Base-by-base conservation (phyloP, 2,113 vertebrate genomes). In the Notothenia coriiceps region DNA sequence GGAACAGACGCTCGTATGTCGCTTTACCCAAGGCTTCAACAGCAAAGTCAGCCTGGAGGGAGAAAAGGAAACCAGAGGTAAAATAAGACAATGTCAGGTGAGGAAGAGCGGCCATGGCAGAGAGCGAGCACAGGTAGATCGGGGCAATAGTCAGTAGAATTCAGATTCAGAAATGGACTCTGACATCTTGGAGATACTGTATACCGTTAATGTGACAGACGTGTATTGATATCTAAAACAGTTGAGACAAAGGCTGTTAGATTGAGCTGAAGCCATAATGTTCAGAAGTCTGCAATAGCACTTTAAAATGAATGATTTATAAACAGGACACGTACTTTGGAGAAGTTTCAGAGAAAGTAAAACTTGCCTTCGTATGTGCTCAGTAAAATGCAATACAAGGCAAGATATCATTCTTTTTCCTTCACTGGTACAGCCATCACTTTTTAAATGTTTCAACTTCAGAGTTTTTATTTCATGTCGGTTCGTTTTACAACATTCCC, bases 21-120 rank as follows among this genome's bases (percentile, higher is more conserved):
- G 98, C 98, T 90, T 99, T 99, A 64, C 96, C 98, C 91, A 99
- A 68, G 11, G 98, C 98, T 87, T 99, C 98, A 14, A 99, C 96
- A 1, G 98, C 98, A 94, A 99, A 99, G 86, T 99, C 98, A 14
- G 98, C 97, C 98, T 99, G 83, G 0, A 90, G 46, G 86, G 55
- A 78, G 49, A 18, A 79, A 29, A 77, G 10, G 18, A 51, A 6
- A 40, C 35, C 35, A 40, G 44, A 33, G 63, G 25, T 9, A 22
- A 57, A 52, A 52, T 4, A 65, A 72, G 33, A 80, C 6, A 54
- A 35, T 18, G 46, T 14, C 7, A 44, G 22, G 6, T 35, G n/a
- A 44, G 43, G 43, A 13, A 60, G 10, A 76, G 12, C 25, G 11
- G 14, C 14, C 18, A 69, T 40, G 56, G 56, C 29, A 35, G 25